These are phyloP conservation scores for Bucco capensis DNA, from an alignment of 2,113 vertebrate species.

Conservation along the genomic window DNA sequence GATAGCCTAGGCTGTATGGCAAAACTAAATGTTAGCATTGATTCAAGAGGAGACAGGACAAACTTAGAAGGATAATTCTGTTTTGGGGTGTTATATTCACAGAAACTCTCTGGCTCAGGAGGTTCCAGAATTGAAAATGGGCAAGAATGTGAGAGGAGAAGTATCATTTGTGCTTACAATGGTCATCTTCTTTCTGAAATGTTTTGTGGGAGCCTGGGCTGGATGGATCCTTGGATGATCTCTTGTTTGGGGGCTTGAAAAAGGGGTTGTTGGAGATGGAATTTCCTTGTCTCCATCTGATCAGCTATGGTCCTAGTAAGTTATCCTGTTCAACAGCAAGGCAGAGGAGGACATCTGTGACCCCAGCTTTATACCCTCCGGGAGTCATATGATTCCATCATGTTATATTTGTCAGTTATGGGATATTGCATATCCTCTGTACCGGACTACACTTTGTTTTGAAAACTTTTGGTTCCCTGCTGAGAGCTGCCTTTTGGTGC, in stretches of 20 bases:
- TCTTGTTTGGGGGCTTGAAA: not conserved
- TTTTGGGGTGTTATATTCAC: not conserved
- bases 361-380: not conserved
- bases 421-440: not conserved
- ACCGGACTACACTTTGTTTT: not conserved
- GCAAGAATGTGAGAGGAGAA: not conserved
- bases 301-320: not conserved
- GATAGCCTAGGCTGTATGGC: not conserved
- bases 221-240: not conserved
- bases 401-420: fast-evolving
- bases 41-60: not conserved
- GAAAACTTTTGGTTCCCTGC: not conserved
- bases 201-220: not conserved
- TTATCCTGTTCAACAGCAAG: not conserved
- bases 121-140: not conserved
- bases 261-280: fast-evolving
- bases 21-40: not conserved
- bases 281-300: not conserved
- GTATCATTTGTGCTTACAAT: not conserved
- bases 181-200: not conserved
- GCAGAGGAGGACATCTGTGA: not conserved
- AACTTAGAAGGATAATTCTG: not conserved
- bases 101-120: not conserved
- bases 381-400: not conserved
- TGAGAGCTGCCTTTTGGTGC: not conserved